Base-by-base conservation (phyloP, 2,888 invertebrate species). In the Villa cingulata region DNA sequence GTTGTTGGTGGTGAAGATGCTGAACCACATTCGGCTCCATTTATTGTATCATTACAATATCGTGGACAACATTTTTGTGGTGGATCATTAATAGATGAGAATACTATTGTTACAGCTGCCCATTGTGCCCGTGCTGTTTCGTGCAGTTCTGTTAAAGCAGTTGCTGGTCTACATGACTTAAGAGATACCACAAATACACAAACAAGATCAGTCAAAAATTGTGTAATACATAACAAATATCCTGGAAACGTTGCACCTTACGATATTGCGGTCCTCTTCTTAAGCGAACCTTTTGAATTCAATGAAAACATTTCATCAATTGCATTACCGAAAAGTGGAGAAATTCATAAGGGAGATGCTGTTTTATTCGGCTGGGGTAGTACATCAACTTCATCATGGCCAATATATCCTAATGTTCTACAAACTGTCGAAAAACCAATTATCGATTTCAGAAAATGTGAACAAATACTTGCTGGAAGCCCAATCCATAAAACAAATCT, bases 231-330 rank as follows among this genome's bases (percentile, higher is more conserved):
- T 7, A 6, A 23, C 7, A 23, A 23, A 23, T 23, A 23, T 7
- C 23, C 12, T 36, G 70, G 70, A n/a, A 63, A 63, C 4, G 65
- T 70, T n/a, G 69, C 65, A 16, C 70, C 69, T 49, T 70, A 72
- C 53, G 78, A 78, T 55, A 74, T 78, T 53, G 77, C 74, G 27
- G 45, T 78, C 2, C 54, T 78, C 48, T 61, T 61, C 51, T 56
- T 63, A 12, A 55, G 53, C 20, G 45, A 56, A 37, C 51, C 63
- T 2, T 61, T 67, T 37, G 49, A 49, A 12, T 63, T 65, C 50
- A 63, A 62, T 46, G 53, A 60, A 12, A 49, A 48, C 14, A 64
- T 72, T 7, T 57, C 60, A 41, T 58, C 68, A 6, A 65, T 70
- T 16, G 55, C 55, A 12, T 53, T 73, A 49, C 72, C 73, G 20